These are phyloP conservation scores for Felis catus DNA, from an alignment of 2,113 vertebrate genomes.

Conservation along the genomic window F.catus_Fca126_mat1.0 CM031416.1:90292501-90293000, in stretches of 20 bases:
- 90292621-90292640: not conserved
- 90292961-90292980: not conserved
- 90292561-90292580: not conserved
- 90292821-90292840: not conserved
- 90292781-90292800: slow-evolving; percentile 12
- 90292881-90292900: not conserved
- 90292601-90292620: not conserved
- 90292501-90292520: not conserved
- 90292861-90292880: not conserved
- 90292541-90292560: not conserved
- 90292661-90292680: not conserved
- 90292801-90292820: not conserved
- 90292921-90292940: not conserved
- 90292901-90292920: not conserved
- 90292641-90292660: not conserved
- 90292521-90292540: slow-evolving; percentile 14
- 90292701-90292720: not conserved
- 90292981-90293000: not conserved
- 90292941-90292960: not conserved
- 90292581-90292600: not conserved
- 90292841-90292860: not conserved
- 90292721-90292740: not conserved
- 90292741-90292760: not conserved
- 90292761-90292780: slow-evolving; percentile 14
- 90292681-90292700: not conserved